Evolutionary conservation across 2,113 vertebrate genomes (phyloP).

Genomic region (Poecilia latipinna): DNA sequence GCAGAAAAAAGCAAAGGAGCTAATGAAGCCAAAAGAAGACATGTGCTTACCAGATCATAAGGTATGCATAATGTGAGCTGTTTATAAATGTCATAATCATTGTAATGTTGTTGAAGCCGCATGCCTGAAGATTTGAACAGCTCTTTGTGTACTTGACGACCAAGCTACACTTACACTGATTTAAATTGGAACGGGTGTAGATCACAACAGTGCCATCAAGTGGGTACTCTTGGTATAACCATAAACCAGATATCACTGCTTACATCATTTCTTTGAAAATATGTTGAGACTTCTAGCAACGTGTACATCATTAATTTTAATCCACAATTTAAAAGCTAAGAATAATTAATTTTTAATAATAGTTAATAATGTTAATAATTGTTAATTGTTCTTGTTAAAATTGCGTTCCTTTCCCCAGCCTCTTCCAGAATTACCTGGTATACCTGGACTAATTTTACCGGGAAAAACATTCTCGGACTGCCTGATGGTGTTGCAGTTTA

Average conservation of each 20-base stretch:
- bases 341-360: background rate
- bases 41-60: conserved; percentile 96
- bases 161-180: background rate
- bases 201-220: conserved; percentile 71
- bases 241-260: background rate
- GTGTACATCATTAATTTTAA: background rate
- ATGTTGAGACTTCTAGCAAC: background rate
- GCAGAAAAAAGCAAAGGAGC: conserved; percentile 92
- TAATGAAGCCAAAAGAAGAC: conserved; percentile 97
- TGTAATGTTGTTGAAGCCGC: conserved; percentile 6
- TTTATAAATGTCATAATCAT: conserved; percentile 8
- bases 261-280: background rate
- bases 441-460: conserved; percentile 89
- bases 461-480: conserved; percentile 90
- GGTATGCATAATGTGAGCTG: conserved; percentile 76
- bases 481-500: conserved; percentile 94
- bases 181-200: background rate
- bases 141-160: conserved; percentile 18
- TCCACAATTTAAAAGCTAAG: background rate
- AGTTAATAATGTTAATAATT: too few species aligned
- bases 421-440: conserved; percentile 88
- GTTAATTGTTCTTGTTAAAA: background rate
- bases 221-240: conserved; percentile 42
- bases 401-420: conserved; percentile 70
- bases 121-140: conserved; percentile 22